Percentiles rank a stretch among this genome's conserved stretches.
These are phyloP conservation scores for Thunnus thynnus DNA, from an alignment of 2,113 vertebrate species.

Conservation along the genomic window DNA sequence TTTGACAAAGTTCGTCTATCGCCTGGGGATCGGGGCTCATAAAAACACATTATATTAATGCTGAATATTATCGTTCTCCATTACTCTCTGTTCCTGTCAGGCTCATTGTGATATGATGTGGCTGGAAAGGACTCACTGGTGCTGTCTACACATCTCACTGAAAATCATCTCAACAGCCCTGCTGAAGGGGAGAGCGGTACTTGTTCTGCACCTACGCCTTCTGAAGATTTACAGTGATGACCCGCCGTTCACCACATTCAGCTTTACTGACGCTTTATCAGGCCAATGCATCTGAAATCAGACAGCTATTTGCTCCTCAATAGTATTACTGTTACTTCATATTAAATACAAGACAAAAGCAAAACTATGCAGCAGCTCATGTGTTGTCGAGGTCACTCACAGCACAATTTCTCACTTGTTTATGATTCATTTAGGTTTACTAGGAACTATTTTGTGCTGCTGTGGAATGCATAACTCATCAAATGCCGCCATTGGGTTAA, in stretches of 20 bases:
- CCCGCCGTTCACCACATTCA: slow-evolving; percentile 5
- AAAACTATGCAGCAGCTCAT: neutral
- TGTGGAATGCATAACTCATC: slow-evolving; percentile 9
- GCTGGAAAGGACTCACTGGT: slow-evolving; percentile 59
- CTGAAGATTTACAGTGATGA: slow-evolving; percentile 39
- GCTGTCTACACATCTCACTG: slow-evolving; percentile 48
- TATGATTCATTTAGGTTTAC: slow-evolving; percentile 6
- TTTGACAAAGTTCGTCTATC: slow-evolving; percentile 48
- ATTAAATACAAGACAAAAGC: neutral
- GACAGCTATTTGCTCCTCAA: neutral
- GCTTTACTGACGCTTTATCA: slow-evolving; percentile 4
- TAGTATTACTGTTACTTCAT: neutral
- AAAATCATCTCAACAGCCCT: slow-evolving; percentile 44
- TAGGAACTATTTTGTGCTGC: slow-evolving; percentile 5
- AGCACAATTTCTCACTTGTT: neutral
- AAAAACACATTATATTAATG: slow-evolving; percentile 44
- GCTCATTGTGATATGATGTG: slow-evolving; percentile 44
- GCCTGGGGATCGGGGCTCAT: slow-evolving; percentile 27
- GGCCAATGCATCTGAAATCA: neutral
- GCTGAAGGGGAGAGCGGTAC: slow-evolving; percentile 1
- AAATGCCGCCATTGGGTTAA: slow-evolving; percentile 1
- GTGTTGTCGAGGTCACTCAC: neutral
- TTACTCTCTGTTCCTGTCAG: slow-evolving; percentile 52
- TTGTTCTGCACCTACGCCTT: slow-evolving; percentile 19
- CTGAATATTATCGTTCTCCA: slow-evolving; percentile 43